Percentiles rank a stretch among this genome's conserved stretches.
These are phyloP conservation scores for Danio tinwini DNA, from an alignment of 2,797 vertebrate species.

Conservation along the genomic window DNA sequence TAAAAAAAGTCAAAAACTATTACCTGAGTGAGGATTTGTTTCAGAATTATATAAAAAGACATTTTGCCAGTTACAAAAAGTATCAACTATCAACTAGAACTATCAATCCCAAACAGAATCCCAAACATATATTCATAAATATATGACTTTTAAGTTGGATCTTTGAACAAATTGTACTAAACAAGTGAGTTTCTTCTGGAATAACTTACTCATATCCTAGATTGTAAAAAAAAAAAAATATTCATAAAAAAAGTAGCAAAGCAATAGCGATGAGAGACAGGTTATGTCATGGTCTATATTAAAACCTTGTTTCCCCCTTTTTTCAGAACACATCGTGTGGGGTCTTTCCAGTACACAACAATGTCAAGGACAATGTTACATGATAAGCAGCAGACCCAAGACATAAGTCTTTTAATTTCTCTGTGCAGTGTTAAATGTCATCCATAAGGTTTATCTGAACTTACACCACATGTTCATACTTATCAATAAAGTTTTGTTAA, in stretches of 20 bases:
- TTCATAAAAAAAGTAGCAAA: no score
- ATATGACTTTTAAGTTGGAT: no score
- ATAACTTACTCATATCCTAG: no score
- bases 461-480: background rate
- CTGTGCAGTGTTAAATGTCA: background rate
- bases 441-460: background rate
- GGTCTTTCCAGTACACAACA: background rate
- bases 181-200: no score
- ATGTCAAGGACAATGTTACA: background rate
- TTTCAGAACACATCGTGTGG: background rate
- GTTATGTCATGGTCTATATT: background rate
- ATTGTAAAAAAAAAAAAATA: background rate
- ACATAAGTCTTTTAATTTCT: background rate
- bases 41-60: background rate
- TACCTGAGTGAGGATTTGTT: background rate
- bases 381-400: background rate
- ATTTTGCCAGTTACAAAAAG: background rate
- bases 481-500: no score
- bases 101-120: background rate
- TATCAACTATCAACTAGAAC: background rate
- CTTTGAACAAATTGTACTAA: no score
- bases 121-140: no score
- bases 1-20: background rate
- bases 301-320: background rate
- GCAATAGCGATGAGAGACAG: no score